phyloP scores from a whole-genome alignment of 2,797 vertebrate genomes.

The Pangasius sanitwongsei region DNA sequence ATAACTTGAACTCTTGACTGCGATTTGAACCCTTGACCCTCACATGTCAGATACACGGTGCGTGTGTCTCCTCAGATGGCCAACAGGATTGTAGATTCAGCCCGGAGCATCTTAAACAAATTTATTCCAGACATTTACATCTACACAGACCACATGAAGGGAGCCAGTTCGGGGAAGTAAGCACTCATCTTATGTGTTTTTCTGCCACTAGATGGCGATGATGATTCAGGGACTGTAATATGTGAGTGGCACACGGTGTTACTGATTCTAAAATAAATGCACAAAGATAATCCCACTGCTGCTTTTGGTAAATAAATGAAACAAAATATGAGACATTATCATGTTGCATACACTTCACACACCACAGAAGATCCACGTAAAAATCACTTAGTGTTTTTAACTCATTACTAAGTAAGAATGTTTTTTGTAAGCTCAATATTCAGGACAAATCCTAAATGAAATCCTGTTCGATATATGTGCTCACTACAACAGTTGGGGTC shows the following conservation, averaged over 20 bases:
- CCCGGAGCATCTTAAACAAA: conserved; percentile 88
- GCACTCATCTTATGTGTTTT: conserved; percentile 59
- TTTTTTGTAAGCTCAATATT: background rate
- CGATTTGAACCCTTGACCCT: conserved; percentile 61
- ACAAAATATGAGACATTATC: background rate
- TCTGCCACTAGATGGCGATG: background rate
- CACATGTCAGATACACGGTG: conserved; percentile 82
- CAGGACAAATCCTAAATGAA: background rate
- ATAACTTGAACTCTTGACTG: too few species aligned
- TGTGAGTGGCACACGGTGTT: accelerated
- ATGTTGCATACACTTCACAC: background rate
- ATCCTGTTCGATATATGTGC: background rate
- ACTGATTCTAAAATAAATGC: background rate
- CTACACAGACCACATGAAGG: conserved; percentile 97
- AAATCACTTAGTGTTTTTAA: background rate
- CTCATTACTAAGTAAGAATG: background rate
- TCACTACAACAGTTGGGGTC: background rate
- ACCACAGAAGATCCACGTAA: background rate
- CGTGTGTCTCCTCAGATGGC: conserved; percentile 96
- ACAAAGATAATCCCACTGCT: background rate
- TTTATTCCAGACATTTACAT: conserved; percentile 97
- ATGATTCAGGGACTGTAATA: background rate
- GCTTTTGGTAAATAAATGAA: background rate
- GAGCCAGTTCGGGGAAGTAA: conserved; percentile 90
- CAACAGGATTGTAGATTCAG: conserved; percentile 93